Percentiles rank a stretch among this genome's conserved stretches.
These are phyloP conservation scores for Leptopilina syphax DNA, from an alignment of 2,888 invertebrate species.

Conservation along the genomic window DNA sequence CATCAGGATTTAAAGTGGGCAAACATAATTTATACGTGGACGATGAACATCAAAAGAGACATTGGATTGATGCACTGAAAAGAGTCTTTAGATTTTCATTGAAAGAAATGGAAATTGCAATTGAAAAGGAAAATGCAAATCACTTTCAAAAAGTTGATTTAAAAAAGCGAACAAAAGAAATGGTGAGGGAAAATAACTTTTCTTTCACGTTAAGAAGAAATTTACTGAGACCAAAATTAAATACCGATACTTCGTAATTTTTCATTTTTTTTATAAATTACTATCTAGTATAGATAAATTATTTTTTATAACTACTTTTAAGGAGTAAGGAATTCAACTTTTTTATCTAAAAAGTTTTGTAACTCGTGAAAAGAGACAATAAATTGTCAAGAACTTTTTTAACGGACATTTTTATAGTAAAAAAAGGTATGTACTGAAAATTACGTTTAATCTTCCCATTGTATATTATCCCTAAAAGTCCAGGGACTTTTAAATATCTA, in stretches of 20 bases:
- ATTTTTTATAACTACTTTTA: not conserved
- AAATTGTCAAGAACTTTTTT: too few relatives aligned
- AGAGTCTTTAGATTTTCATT: slow-evolving; percentile 47
- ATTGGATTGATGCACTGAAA: slow-evolving; percentile 72
- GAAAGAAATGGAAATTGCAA: slow-evolving; percentile 32
- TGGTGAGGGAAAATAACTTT: slow-evolving; percentile 60
- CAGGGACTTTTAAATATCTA: too few relatives aligned
- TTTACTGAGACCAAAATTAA: slow-evolving; percentile 61
- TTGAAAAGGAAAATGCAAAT: slow-evolving; percentile 59
- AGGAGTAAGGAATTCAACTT: not conserved
- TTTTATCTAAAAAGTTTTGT: too few relatives aligned
- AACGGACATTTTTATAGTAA: too few relatives aligned
- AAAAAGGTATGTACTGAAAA: too few relatives aligned
- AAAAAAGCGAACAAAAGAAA: slow-evolving; percentile 57
- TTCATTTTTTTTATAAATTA: not conserved
- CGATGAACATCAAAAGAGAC: slow-evolving; percentile 70
- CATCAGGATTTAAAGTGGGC: slow-evolving; percentile 66
- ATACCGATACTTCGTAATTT: slow-evolving; percentile 53
- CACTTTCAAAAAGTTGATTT: slow-evolving; percentile 45
- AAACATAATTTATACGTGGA: slow-evolving; percentile 64
- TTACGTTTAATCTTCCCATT: too few relatives aligned
- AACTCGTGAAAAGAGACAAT: too few relatives aligned
- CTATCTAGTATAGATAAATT: not conserved
- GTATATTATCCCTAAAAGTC: too few relatives aligned
- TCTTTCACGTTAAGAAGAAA: slow-evolving; percentile 63